Conservation (phyloP, 2,888 invertebrate genomes). For the Tiliacea aurago region DNA sequence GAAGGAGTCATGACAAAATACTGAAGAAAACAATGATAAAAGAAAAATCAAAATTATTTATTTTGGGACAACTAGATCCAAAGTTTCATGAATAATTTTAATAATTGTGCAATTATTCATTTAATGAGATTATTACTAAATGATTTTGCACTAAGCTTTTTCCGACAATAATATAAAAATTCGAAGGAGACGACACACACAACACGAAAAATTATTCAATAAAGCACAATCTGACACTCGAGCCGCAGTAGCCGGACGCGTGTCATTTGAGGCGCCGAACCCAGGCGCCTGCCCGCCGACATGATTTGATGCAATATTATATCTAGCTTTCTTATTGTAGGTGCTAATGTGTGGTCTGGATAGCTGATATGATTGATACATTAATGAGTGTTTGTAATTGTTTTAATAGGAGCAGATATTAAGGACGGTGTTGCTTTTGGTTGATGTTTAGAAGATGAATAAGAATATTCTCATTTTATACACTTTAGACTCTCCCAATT, state of each 20-base stretch:
- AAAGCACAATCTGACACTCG: slow-evolving; percentile 60
- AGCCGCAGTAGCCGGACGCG: slow-evolving; percentile 68
- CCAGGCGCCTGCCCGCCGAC: slow-evolving; percentile 66
- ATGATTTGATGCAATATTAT: slow-evolving; percentile 58
- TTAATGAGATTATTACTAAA: background rate
- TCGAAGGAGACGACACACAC: slow-evolving; percentile 13
- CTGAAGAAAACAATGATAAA: background rate
- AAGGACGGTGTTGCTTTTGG: background rate
- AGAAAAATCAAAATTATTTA: too few species aligned
- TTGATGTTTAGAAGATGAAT: slow-evolving; percentile 2
- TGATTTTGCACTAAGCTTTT: background rate
- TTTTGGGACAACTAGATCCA: too few species aligned
- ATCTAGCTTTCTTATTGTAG: slow-evolving; percentile 62
- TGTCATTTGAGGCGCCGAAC: slow-evolving; percentile 74
- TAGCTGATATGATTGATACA: slow-evolving; percentile 46
- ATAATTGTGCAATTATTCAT: background rate
- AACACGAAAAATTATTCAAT: slow-evolving; percentile 52
- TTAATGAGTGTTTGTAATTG: slow-evolving; percentile 32
- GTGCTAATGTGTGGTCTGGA: slow-evolving; percentile 57
- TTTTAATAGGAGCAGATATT: slow-evolving; percentile 36
- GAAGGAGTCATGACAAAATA: too few species aligned
- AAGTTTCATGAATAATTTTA: background rate
- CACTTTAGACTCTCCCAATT: background rate
- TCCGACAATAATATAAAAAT: background rate
- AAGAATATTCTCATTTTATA: background rate